Conservation (phyloP, 2,888 invertebrate genomes). For the Eustalomyia histrio region DNA sequence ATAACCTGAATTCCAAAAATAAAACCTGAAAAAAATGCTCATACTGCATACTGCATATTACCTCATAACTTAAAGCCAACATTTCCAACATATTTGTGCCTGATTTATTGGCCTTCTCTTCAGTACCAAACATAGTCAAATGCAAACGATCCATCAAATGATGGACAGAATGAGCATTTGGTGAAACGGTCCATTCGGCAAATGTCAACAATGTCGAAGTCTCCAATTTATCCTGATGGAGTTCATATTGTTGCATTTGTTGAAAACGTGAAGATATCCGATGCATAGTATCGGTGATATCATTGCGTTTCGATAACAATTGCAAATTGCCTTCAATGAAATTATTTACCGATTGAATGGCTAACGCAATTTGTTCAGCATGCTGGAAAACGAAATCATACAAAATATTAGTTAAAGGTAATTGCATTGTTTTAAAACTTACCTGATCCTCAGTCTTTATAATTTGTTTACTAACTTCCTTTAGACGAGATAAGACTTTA, state of each 20-base stretch:
- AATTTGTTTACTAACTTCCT: conserved; percentile 77
- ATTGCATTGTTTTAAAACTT: conserved; percentile 13
- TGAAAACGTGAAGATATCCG: conserved; percentile 82
- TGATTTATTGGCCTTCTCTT: conserved; percentile 69
- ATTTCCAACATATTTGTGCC: conserved; percentile 69
- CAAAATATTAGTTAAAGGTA: not conserved
- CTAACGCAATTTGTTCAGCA: conserved; percentile 74
- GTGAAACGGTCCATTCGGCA: conserved; percentile 85
- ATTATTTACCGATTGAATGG: conserved; percentile 75
- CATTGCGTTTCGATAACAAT: conserved; percentile 83
- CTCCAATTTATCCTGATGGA: conserved; percentile 82
- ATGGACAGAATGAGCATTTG: conserved; percentile 83
- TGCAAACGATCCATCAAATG: conserved; percentile 85
- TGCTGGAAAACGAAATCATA: conserved; percentile 68
- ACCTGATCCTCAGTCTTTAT: conserved; percentile 78
- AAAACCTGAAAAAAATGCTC: not conserved
- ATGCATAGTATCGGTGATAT: conserved; percentile 82
- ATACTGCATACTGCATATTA: conserved; percentile 62
- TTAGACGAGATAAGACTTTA: conserved; percentile 82
- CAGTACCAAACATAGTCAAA: conserved; percentile 81
- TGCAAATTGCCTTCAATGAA: conserved; percentile 78
- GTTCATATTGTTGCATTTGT: conserved; percentile 83
- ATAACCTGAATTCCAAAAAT: not conserved
- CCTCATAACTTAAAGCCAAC: conserved; percentile 73
- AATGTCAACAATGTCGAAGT: conserved; percentile 85